Evolutionary conservation across 92 coral and sea anemone species (phyloP), one percentile per base, ranked within the genome.

Genomic region (Zoanthus sansibaricus): DNA sequence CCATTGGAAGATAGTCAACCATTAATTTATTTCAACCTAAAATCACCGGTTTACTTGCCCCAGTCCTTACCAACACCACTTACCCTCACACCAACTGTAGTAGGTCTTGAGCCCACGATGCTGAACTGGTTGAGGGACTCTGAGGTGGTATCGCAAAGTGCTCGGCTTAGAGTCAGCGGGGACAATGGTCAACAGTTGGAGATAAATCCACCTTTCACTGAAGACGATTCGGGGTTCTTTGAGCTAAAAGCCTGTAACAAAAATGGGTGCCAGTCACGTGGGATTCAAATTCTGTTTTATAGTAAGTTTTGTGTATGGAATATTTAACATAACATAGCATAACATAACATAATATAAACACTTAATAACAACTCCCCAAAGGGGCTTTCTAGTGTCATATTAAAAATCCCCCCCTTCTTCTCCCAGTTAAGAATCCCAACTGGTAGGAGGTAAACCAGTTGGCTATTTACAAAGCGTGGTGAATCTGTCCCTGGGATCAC

Each of bases 41-140:
- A 80, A 64, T 66, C 85, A 1, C 85, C 85, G 11, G 85, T 80
- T 25, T 68, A 49, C 33, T 58, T 62, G 51, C 75, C 85, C 12
- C 75, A 62, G 17, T 59, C 85, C 2, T 20, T 66, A 15, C 7
- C 75, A 21, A 30, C 33, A 20, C 25, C 59, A 7, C 20, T 80
- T 15, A 48, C 37, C 0, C 74, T 80, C 75, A 46, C 56, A 4
- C 85, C 85, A 21, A 45, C 58, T 9, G 58, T 80, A 42, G 25
- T 46, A 0, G 85, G 85, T 31, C 58, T 32, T 12, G 17, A 80
- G 3, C 85, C 85, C 20, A 46, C 66, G 64, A 21, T 64, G 44
- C 16, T 80, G 37, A 80, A 67, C 42, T 80, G 85, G 85, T 21
- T 80, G 18, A 80, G 47, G 52, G 73, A 80, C 52, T 64, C 75